Evolutionary conservation across 2,888 invertebrate genomes (phyloP).

Genomic region (Drosophila gaucha): DNA sequence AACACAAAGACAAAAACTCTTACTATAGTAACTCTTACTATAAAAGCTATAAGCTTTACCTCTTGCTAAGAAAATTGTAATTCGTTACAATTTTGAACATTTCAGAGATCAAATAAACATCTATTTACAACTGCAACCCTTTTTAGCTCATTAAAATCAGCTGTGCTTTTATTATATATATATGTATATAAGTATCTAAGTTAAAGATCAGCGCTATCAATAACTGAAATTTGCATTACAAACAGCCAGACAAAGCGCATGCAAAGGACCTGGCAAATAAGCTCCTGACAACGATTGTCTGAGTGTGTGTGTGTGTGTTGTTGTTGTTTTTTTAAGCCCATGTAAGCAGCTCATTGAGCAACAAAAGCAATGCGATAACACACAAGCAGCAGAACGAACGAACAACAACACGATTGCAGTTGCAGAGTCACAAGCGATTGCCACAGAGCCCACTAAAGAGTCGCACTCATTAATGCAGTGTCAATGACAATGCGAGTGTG

Average conservation of each 20-base stretch:
- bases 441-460: constrained; percentile 42
- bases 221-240: constrained; percentile 1
- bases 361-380: constrained; percentile 46
- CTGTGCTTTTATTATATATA: background rate
- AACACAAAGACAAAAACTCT: no score
- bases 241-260: constrained; percentile 12
- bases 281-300: constrained; percentile 20
- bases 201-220: constrained; percentile 20
- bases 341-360: constrained; percentile 66
- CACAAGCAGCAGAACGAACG: constrained; percentile 6
- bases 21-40: no score
- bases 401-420: constrained; percentile 18
- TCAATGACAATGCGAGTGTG: constrained; percentile 49
- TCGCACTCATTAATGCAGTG: constrained; percentile 65
- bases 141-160: constrained; percentile 2
- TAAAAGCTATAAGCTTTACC: no score
- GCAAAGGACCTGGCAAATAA: constrained; percentile 29
- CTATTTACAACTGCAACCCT: no score
- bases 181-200: background rate
- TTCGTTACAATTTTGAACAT: background rate
- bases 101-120: background rate
- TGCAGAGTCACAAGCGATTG: constrained; percentile 22
- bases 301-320: constrained; percentile 1
- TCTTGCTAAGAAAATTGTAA: no score
- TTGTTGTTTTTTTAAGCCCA: constrained; percentile 33